Base-by-base conservation (phyloP, 2,888 invertebrate genomes). In the Exephanes ischioxanthus region DNA sequence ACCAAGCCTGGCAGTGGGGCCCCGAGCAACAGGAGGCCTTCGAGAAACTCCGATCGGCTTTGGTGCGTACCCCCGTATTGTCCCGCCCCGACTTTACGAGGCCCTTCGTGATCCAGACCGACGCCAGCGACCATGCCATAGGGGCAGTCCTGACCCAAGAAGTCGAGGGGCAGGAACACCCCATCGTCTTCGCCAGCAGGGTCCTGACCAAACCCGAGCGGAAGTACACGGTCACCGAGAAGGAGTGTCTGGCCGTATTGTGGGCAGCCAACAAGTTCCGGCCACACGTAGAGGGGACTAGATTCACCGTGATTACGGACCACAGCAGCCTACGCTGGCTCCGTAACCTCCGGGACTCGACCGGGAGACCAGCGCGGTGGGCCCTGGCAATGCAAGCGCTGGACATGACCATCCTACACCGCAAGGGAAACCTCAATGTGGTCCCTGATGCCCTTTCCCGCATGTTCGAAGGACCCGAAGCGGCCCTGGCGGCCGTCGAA, bases 391-490 rank as follows among this genome's bases (percentile, higher is more conserved):
- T 86, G 41, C 75, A 84, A 51, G 78, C 22, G 1, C 61, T 72
- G 2, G 84, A 84, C 53, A 84, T 80, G 79, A 19, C 58, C 11
- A 67, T 84, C 0, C 11, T 51, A 1, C 79, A 84, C n/a, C 37
- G 84, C 0, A 67, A 75, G 53, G 80, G 84, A 1, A 3, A 63
- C 19, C 51, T 80, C 0, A 22, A 80, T 11, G 72, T 77, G 0
- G 85, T 87, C 6, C 88, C 16, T 82, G 80, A 48, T 83, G 71
- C 77, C 9, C 37, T 76, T 0, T 77, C 77, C 9, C 75, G 83
- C 0, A 80, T 58, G 53, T 68, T 14, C 16, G 72, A 79, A 22
- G 73, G 26, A 2, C 16, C 3, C 7, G 73, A 66, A 1, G 26
- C 30, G 3, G 22, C 45, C 5, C 55, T 58, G 6, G n/a, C 22